phyloP scores from a whole-genome alignment of 2,797 vertebrate species.

The Molossus molossus region DNA sequence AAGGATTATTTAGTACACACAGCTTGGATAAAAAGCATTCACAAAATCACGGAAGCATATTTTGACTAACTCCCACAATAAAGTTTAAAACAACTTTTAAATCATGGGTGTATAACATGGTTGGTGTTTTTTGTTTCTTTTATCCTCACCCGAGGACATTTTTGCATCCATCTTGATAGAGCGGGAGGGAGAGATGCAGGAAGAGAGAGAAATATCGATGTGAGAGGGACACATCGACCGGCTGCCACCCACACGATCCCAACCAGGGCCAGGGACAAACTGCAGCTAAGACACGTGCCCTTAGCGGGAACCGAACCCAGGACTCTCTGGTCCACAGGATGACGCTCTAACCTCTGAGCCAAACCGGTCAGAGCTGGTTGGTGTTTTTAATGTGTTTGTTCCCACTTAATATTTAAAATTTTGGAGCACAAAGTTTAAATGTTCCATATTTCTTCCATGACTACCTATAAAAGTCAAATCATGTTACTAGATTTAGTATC shows the following conservation, averaged over 20 bases:
- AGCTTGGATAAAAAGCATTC: conserved; percentile 38
- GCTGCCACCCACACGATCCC: too few species aligned
- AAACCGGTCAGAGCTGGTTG: too few species aligned
- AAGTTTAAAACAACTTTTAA: conserved; percentile 29
- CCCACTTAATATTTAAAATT: not conserved
- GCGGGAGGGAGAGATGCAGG: too few species aligned
- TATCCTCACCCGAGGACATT: too few species aligned
- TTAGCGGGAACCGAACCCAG: too few species aligned
- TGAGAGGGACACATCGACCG: too few species aligned
- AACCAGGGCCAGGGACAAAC: too few species aligned
- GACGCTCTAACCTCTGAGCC: too few species aligned
- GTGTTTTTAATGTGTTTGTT: not conserved
- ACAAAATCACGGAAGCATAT: conserved; percentile 40
- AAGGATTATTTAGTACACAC: not conserved
- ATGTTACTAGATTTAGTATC: not conserved
- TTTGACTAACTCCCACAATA: conserved; percentile 31
- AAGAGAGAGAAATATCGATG: too few species aligned
- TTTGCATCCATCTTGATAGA: too few species aligned
- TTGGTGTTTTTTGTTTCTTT: not conserved
- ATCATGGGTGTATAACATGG: not conserved
- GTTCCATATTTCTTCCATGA: conserved; percentile 1
- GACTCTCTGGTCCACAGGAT: too few species aligned
- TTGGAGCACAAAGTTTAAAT: conserved; percentile 5
- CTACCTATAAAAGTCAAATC: not conserved
- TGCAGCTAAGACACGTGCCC: too few species aligned